Evolutionary conservation across 2,888 invertebrate species (phyloP).

Genomic region (Tipula vernalis): DNA sequence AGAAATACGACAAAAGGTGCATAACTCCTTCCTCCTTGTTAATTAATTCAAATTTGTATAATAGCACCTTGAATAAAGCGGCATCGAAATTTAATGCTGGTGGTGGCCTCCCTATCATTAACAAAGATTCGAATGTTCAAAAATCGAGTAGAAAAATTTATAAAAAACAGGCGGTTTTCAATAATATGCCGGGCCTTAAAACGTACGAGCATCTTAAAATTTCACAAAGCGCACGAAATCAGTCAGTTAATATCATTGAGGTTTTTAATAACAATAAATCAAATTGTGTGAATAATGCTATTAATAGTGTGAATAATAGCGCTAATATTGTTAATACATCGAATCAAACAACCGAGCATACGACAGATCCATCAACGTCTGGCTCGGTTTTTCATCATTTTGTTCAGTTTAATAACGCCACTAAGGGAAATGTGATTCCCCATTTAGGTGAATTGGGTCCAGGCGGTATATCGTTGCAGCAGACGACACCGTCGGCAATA

Average conservation of each 20-base stretch:
- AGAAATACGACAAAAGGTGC: neutral
- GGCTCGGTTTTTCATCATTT: neutral
- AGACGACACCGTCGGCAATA: neutral
- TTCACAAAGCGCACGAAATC: neutral
- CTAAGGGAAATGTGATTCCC: neutral
- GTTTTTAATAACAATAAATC: neutral
- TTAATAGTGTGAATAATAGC: neutral
- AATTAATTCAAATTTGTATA: neutral
- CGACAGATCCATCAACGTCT: neutral
- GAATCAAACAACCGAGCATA: neutral
- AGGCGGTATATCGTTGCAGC: neutral
- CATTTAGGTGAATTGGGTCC: neutral
- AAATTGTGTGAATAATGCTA: neutral
- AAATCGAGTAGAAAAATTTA: neutral
- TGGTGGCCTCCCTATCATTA: neutral
- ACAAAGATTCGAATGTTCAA: neutral
- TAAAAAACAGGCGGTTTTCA: neutral
- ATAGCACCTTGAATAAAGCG: neutral
- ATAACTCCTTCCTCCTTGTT: neutral
- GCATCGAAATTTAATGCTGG: neutral
- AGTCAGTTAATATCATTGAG: neutral
- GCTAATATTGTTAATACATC: neutral
- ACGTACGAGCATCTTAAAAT: conserved; percentile 13
- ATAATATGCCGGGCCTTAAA: conserved; percentile 12
- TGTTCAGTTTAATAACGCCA: neutral